phyloP scores from a whole-genome alignment of 2,888 invertebrate species.

The Orthosia gracilis region DNA sequence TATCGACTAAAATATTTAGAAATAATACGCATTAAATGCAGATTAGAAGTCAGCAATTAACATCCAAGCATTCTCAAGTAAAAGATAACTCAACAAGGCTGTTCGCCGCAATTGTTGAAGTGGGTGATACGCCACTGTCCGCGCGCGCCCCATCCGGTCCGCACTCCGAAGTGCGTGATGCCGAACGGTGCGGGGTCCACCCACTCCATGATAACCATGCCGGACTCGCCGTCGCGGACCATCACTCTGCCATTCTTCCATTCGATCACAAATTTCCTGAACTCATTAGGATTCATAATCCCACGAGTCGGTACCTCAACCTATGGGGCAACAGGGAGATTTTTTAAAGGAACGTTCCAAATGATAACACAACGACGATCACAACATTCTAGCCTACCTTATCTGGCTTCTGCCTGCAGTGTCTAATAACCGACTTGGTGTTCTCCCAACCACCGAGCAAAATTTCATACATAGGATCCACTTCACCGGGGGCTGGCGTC shows the following conservation, averaged over 20 bases:
- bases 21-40: conserved; percentile 47
- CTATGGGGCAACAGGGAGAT: conserved; percentile 79
- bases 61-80: conserved; percentile 75
- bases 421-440: conserved; percentile 92
- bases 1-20: conserved; percentile 44
- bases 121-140: conserved; percentile 92
- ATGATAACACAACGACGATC: conserved; percentile 64
- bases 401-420: conserved; percentile 92
- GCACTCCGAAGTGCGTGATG: conserved; percentile 92
- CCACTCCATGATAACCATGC: conserved; percentile 91
- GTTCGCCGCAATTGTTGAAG: conserved; percentile 76
- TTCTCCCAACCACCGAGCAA: conserved; percentile 94
- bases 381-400: conserved; percentile 87
- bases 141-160: conserved; percentile 92
- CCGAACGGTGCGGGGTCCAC: conserved; percentile 91
- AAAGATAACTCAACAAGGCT: conserved; percentile 84
- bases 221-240: conserved; percentile 87
- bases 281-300: conserved; percentile 90
- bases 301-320: conserved; percentile 91
- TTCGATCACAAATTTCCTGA: conserved; percentile 90
- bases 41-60: conserved; percentile 77
- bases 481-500: conserved; percentile 89
- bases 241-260: conserved; percentile 91
- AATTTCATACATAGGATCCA: conserved; percentile 93
- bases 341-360: conserved; percentile 50